Base-by-base conservation (phyloP, 35 echinoderm and acorn worm species). In the Amphiura filiformis region DNA sequence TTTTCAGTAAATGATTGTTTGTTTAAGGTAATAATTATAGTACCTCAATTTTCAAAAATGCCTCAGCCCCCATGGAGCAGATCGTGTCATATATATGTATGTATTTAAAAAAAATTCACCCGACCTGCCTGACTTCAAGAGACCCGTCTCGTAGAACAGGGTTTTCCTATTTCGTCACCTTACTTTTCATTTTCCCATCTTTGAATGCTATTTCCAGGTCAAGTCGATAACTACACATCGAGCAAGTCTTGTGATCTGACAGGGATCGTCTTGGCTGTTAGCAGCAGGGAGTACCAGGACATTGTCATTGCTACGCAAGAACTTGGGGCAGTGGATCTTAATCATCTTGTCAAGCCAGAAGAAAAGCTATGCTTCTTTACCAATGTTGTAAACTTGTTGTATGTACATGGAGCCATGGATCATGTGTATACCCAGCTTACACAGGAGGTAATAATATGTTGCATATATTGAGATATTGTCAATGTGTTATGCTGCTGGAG, bases 301-400 rank as follows among this genome's bases (percentile, higher is more conserved):
- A 90, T 99, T 32, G 35, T 82, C 77, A 65, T 83, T 64, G 90
- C 89, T 22, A 94, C 89, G 35, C 76, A 88, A 30, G 96, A 94
- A 49, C 80, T 99, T 36, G 87, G 70, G 20, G 32, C 38, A 22
- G 93, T 99, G 23, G 93, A 99, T 70, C 84, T 99, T 1, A 75
- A 92, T 65, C 82, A 87, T 37, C 87, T 99, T 26, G 32, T 57
- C 30, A 89, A 42, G 15, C 89, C 90, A 26, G 41, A 65, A 26
- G 86, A 99, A 76, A 94, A 88, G 76, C 89, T 92, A 13, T 93
- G 96, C 75, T 99, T 99, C 87, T 99, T 94, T 78, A 88, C 90
- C 32, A 99, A 99, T 65, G 86, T 99, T 13, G 47, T 99, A 31
- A 99, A 99, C 78, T 81, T 99, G 65, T 86, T 99, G 88, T 40